A percentile compares a stretch with the other conserved stretches of the same genome.
phyloP scores from a whole-genome alignment of 2,797 vertebrate genomes.

The Lycodopsis pacificus region DNA sequence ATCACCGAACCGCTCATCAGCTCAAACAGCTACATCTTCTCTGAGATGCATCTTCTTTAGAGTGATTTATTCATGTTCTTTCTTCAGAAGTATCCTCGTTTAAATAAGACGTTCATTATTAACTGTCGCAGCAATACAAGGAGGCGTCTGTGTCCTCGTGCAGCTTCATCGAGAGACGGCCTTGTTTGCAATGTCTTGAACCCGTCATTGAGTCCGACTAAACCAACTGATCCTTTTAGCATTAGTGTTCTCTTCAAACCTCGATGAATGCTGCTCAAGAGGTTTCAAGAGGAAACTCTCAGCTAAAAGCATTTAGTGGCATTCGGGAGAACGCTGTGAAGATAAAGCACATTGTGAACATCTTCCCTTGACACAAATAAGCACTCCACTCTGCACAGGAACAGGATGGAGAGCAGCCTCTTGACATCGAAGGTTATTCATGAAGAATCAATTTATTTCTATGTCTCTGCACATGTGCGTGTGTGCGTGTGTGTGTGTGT shows the following conservation, averaged over 20 bases:
- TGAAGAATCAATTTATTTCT: slow-evolving; percentile 24
- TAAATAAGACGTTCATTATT: neutral
- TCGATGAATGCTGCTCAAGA: slow-evolving; percentile 8
- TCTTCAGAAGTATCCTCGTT: neutral
- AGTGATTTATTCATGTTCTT: neutral
- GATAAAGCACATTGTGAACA: slow-evolving; percentile 20
- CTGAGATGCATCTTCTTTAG: neutral
- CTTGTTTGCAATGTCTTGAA: neutral
- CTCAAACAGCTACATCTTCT: neutral
- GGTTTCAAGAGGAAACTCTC: slow-evolving; percentile 18
- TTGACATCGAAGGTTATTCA: slow-evolving; percentile 44
- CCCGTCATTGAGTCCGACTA: neutral
- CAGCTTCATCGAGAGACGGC: neutral
- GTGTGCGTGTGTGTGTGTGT: slow-evolving; percentile 2
- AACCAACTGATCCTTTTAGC: slow-evolving; percentile 1
- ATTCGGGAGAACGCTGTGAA: slow-evolving; percentile 16
- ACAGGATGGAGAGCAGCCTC: slow-evolving; percentile 10
- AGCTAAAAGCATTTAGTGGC: neutral
- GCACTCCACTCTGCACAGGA: slow-evolving; percentile 6
- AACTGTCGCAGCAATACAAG: neutral
- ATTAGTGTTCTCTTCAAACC: neutral
- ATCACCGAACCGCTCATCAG: neutral
- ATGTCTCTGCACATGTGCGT: neutral
- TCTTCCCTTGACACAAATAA: slow-evolving; percentile 21
- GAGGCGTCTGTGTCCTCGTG: neutral